Percentiles rank a stretch among this genome's conserved stretches.
phyloP scores from a whole-genome alignment of 2,113 vertebrate genomes.

The Plestiodon gilberti region DNA sequence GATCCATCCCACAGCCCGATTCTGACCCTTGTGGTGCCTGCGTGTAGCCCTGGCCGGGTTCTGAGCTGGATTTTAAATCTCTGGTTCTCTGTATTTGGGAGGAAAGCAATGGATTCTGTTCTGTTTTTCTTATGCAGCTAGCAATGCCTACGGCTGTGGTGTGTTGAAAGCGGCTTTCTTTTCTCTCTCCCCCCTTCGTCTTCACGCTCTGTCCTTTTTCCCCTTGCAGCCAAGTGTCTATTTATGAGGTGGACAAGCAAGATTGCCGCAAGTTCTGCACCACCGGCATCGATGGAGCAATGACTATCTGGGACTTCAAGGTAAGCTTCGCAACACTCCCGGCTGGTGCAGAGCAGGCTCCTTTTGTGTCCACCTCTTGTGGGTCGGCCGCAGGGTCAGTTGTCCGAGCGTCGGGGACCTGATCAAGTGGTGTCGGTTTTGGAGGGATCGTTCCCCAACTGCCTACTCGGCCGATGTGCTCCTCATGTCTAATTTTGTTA shows the following conservation, averaged over 20 bases:
- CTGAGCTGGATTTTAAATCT: no score
- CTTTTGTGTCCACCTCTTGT: fast-evolving
- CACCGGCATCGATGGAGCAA: constrained; percentile 98
- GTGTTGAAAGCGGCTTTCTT: neutral
- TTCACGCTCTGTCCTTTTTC: constrained; percentile 30
- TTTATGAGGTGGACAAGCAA: constrained; percentile 98
- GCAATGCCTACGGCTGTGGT: no score
- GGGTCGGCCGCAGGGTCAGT: neutral
- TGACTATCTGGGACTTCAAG: constrained; percentile 99
- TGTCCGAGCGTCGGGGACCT: constrained; percentile 16
- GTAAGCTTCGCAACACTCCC: constrained; percentile 63
- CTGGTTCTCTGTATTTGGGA: neutral
- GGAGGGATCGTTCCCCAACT: neutral
- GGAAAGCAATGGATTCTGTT: no score
- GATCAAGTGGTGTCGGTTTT: neutral
- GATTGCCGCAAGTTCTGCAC: constrained; percentile 99
- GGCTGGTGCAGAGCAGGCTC: fast-evolving
- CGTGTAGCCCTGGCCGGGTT: no score
- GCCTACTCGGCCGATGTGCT: constrained; percentile 34
- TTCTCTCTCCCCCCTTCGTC: constrained; percentile 33
- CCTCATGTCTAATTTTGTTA: constrained; percentile 13
- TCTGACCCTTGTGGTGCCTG: no score
- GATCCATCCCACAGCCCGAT: no score
- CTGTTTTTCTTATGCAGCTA: neutral
- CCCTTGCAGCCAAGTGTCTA: constrained; percentile 93